A percentile compares a stretch with the other conserved stretches of the same genome.
These are phyloP conservation scores for Zele albiditarsus DNA, from an alignment of 2,888 invertebrate genomes.

Conservation along the genomic window DNA sequence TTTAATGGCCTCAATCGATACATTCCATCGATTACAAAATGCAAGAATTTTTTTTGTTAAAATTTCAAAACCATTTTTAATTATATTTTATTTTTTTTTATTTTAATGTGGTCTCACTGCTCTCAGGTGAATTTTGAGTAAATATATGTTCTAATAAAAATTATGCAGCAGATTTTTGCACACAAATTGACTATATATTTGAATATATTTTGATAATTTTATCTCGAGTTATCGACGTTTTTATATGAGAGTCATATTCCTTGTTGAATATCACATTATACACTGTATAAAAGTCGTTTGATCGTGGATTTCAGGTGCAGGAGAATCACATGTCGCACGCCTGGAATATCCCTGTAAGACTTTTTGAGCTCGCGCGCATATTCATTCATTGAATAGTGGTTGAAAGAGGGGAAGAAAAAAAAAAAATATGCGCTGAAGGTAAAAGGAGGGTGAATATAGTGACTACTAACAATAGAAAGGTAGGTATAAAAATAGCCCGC, in stretches of 20 bases:
- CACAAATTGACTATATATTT: neutral
- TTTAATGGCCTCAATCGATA: no score
- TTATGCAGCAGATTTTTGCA: neutral
- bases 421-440: neutral
- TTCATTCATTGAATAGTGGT: slow-evolving; percentile 43
- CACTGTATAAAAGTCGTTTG: slow-evolving; percentile 1
- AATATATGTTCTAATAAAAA: neutral
- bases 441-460: slow-evolving; percentile 11
- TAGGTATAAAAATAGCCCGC: slow-evolving; percentile 13
- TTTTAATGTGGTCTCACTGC: no score
- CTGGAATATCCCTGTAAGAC: slow-evolving; percentile 32
- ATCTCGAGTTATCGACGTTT: neutral
- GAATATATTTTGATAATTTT: neutral
- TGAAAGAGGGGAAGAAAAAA: slow-evolving; percentile 31
- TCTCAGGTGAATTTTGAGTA: no score
- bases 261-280: neutral
- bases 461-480: slow-evolving; percentile 25
- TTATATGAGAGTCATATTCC: neutral
- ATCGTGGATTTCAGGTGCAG: slow-evolving; percentile 52
- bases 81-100: no score
- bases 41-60: no score
- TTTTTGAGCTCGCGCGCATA: slow-evolving; percentile 43
- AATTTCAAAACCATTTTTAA: no score
- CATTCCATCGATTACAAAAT: no score
- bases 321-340: slow-evolving; percentile 57